Conservation (phyloP, 23 tunicate species). For the Clavelina lepadiformis region DNA sequence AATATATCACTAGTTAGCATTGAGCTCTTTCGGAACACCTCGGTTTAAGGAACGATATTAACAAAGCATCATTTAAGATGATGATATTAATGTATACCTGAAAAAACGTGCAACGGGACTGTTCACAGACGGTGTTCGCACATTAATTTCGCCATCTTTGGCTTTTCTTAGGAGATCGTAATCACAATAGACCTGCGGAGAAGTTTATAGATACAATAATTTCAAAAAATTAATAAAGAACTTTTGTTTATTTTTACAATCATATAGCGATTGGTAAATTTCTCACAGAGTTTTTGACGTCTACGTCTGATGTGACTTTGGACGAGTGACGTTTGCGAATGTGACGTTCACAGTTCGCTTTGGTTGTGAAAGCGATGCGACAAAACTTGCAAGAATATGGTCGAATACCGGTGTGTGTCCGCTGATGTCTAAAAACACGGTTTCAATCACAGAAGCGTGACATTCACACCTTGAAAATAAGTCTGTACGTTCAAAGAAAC, state of each 20-base stretch:
- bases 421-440: constrained; percentile 59
- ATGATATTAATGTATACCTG: constrained; percentile 2
- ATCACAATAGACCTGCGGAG: constrained; percentile 38
- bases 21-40: too few species aligned
- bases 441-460: background rate
- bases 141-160: constrained; percentile 22
- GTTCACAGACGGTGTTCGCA: constrained; percentile 5
- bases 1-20: too few species aligned
- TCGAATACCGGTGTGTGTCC: constrained; percentile 92
- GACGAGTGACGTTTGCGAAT: constrained; percentile 67
- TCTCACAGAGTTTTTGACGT: constrained; percentile 43
- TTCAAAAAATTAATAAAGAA: background rate
- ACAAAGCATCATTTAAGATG: background rate
- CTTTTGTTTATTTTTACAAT: too few species aligned
- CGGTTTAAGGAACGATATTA: too few species aligned
- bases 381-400: constrained; percentile 86
- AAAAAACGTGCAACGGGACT: constrained; percentile 9
- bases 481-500: background rate
- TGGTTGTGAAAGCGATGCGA: constrained; percentile 85
- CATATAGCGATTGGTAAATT: too few species aligned
- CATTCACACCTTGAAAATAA: background rate
- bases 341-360: constrained; percentile 97
- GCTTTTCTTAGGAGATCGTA: constrained; percentile 44
- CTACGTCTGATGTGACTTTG: constrained; percentile 8
- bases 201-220: background rate